A percentile compares a stretch with the other conserved stretches of the same genome.
Evolutionary conservation across 2,888 invertebrate species (phyloP).

Genomic region (Mongoloraphidia duomilia): DNA sequence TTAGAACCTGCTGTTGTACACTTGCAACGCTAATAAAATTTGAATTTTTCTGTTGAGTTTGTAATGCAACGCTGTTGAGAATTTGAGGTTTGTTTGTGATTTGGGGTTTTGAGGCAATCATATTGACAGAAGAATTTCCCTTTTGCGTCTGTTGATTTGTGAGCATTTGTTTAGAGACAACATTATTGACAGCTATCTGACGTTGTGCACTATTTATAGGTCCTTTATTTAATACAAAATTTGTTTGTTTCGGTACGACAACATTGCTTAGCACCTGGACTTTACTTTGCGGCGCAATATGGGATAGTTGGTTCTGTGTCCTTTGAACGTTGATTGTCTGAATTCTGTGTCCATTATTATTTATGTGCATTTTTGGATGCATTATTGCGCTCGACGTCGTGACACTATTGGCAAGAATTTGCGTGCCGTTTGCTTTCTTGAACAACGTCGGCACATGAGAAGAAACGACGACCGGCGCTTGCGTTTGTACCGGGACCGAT

Average conservation of each 20-base stretch:
- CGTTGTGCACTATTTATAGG: neutral
- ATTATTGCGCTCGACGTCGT: neutral
- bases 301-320: conserved; percentile 1
- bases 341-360: conserved; percentile 1
- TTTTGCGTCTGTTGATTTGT: neutral
- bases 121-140: too few species aligned
- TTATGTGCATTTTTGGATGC: conserved; percentile 1
- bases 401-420: neutral
- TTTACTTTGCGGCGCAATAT: conserved; percentile 19
- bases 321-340: conserved; percentile 6
- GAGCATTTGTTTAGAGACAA: conserved; percentile 1
- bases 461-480: neutral
- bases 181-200: neutral
- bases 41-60: neutral
- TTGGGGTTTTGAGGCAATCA: neutral
- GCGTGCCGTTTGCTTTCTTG: neutral
- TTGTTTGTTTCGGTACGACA: conserved; percentile 17
- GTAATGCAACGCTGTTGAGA: neutral
- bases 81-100: neutral
- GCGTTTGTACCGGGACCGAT: neutral
- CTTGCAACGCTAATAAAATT: conserved; percentile 1
- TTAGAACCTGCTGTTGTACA: neutral
- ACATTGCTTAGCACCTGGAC: conserved; percentile 29
- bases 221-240: conserved; percentile 18
- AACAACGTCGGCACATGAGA: conserved; percentile 1